Percentiles rank a stretch among this genome's conserved stretches.
Evolutionary conservation across 2,888 invertebrate genomes (phyloP).

Genomic region (Sepioteuthis lessoniana): DNA sequence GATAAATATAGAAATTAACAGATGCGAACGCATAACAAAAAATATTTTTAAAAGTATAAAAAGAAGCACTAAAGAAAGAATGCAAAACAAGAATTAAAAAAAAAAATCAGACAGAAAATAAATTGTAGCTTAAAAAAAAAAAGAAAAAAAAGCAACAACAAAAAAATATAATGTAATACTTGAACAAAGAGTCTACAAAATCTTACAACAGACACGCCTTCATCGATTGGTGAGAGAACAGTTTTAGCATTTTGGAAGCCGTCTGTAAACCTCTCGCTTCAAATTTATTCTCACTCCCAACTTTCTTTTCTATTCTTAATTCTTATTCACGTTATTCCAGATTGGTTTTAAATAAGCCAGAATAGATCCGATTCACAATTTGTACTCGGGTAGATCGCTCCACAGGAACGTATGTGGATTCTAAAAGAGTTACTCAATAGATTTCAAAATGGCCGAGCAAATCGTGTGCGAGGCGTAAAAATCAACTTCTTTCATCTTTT

Average conservation of each 20-base stretch:
- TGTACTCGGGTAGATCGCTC: background rate
- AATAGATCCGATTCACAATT: conserved; percentile 7
- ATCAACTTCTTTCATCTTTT: background rate
- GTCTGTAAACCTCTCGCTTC: too few species aligned
- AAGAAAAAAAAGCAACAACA: background rate
- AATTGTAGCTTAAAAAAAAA: too few species aligned
- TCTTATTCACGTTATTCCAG: background rate
- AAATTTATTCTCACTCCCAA: background rate
- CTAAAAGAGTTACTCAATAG: background rate
- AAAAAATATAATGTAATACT: background rate
- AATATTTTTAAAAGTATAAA: too few species aligned
- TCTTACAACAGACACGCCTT: too few species aligned
- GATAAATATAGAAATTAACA: too few species aligned
- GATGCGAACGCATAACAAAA: too few species aligned
- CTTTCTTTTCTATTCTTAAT: background rate
- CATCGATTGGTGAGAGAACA: too few species aligned
- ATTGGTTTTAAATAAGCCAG: background rate
- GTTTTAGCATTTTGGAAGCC: too few species aligned
- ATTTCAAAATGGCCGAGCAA: background rate
- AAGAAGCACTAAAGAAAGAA: too few species aligned
- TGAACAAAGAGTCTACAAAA: too few species aligned
- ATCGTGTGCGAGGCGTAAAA: background rate
- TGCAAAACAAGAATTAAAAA: background rate
- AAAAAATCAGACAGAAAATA: background rate
- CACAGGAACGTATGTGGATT: background rate